Evolutionary conservation across 2,797 vertebrate genomes (phyloP).

Genomic region (Myripristis jacobus): DNA sequence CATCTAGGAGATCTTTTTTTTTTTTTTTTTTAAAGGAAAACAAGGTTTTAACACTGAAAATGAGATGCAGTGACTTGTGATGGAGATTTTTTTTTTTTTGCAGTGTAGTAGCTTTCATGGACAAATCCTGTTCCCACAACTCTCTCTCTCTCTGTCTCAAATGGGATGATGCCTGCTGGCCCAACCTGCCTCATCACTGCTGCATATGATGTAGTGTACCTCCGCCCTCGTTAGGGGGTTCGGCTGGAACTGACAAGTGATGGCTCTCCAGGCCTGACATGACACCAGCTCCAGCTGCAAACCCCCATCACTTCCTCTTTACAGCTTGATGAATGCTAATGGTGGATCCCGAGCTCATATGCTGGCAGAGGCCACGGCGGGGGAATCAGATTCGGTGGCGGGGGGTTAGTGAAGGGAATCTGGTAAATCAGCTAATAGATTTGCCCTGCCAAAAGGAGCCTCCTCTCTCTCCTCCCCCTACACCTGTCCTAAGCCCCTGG

Average conservation of each 20-base stretch:
- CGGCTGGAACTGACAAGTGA: conserved; percentile 40
- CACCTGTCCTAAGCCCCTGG: conserved; percentile 60
- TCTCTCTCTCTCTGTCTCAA: conserved; percentile 6
- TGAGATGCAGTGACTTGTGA: too few relatives aligned
- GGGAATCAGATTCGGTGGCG: conserved; percentile 36
- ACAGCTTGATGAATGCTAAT: conserved; percentile 73
- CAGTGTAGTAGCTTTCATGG: not conserved
- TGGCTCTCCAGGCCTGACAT: conserved; percentile 45
- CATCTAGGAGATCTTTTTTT: too few relatives aligned
- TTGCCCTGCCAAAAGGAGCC: conserved; percentile 54
- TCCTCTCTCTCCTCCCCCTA: conserved; percentile 40
- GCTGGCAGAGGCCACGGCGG: conserved; percentile 18
- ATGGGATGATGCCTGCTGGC: conserved; percentile 19
- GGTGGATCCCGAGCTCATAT: conserved; percentile 47
- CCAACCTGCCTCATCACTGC: conserved; percentile 49
- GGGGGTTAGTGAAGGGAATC: conserved; percentile 58
- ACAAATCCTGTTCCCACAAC: not conserved
- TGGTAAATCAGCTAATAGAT: conserved; percentile 71
- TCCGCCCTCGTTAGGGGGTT: conserved; percentile 54
- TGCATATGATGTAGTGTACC: conserved; percentile 59
- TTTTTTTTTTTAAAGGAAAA: too few relatives aligned
- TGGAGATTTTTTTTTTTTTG: too few relatives aligned
- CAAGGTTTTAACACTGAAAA: too few relatives aligned
- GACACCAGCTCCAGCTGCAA: conserved; percentile 54
- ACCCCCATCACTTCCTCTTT: conserved; percentile 53